Evolutionary conservation across 1,140 invertebrate species (phyloP), one percentile per base, ranked within the genome.

Genomic region (Pseudomyrmex concolor): DNA sequence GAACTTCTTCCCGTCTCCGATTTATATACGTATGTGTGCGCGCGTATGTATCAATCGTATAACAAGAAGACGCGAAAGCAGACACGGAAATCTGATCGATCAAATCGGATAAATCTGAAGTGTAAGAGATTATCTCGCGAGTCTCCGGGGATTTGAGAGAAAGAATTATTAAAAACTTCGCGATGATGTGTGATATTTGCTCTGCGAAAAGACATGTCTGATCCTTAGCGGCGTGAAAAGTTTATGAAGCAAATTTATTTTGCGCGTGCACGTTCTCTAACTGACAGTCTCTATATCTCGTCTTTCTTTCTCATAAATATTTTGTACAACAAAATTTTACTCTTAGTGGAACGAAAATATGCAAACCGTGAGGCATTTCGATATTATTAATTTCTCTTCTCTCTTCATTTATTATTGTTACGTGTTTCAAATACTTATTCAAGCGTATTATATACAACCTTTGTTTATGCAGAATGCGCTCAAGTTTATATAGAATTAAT

Each of bases 401-500:
- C 34, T 1, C 0, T 34, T 34, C 5, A 7, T 34, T 7, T 34
- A 34, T 34, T 34, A 34, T 34, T 34, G 5, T 34, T 34, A 34
- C 34, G 5, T 34, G 34, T 7, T 34, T 7, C 34, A 34, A 34
- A 34, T 34, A 34, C 34, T 34, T 34, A 34, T 34, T 34, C 34
- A 34, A 5, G 34, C 5, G 34, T 34, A 7, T 34, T 34, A 34
- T 7, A 7, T 34, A 7, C 34, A 34, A 34, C 34, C 34, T 34
- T 0, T 34, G 34, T 34, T 34, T 34, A 34, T 34, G 25, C 25
- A 5, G 25, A 0, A 34, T 34, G 34, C 34, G 34, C 34, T n/a
- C n/a, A 48, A 67, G 50, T 78, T 78, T 78, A n/a, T 57, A 10
- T 9, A 59, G 7, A 48, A 78, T 70, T 78, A 59, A 70, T 68